Base-by-base conservation (phyloP, 2,113 vertebrate species). In the Micronisus gabar region DNA sequence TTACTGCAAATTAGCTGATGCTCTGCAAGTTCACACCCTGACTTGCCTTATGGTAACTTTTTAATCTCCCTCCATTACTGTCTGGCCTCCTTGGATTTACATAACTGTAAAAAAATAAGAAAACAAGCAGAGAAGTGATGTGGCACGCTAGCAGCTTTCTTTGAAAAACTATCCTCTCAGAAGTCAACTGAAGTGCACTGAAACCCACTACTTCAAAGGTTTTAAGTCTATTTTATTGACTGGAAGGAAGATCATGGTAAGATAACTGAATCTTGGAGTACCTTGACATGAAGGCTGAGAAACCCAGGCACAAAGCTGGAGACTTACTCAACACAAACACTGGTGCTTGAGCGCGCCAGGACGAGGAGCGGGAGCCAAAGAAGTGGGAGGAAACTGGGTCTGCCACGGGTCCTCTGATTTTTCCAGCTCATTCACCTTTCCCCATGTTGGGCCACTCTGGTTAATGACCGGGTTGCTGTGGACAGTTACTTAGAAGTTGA, bases 241-340 rank as follows among this genome's bases (percentile, higher is more conserved):
- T 95, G 87, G 84, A 96, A 96, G 95, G 94, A 95, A 95, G 88
- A 95, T 93, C 94, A 61, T 86, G 86, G 87, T 10, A 18, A 95
- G 97, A 96, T 96, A 95, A 96, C 38, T 26, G 65, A 56, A 81
- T 25, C 88, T 90, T 45, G 83, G 88, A 94, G 88, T 53, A 82
- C 56, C 82, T 93, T 50, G 71, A 81, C 67, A 10, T 0, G 15
- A 71, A 78, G 88, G 75, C 88, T 93, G 58, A 63, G 65, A 62
- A 93, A 76, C 18, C 30, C 19, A 32, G 65, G 63, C 81, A 79
- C 32, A 48, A 88, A 94, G 88, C 82, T 65, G 90, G 85, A 96
- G 88, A 25, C 67, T 73, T 22, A 5, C 92, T 88, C 75, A 88
- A 36, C 79, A 74, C 88, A 88, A 96, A 95, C 95, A 86, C 12